These are phyloP conservation scores for Trichomycterus rosablanca DNA, from an alignment of 2,113 vertebrate species.

Conservation along the genomic window DNA sequence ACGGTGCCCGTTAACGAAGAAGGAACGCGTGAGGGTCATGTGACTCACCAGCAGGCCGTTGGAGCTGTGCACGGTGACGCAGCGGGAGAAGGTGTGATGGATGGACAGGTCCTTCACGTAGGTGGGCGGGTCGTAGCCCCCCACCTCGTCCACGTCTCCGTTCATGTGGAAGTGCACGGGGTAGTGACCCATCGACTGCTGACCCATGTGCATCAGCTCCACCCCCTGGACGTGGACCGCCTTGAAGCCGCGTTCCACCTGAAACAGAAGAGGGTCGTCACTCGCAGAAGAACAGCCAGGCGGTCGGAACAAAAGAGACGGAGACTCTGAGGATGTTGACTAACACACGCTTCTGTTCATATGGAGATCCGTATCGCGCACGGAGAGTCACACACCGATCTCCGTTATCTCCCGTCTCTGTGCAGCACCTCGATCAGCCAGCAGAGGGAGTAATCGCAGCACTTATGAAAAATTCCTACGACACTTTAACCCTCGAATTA, in stretches of 20 bases:
- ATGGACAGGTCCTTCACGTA: slow-evolving; percentile 82
- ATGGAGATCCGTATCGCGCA: no score
- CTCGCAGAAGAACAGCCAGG: no score
- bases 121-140: slow-evolving; percentile 83
- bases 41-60: slow-evolving; percentile 96
- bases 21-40: no score
- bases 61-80: slow-evolving; percentile 86
- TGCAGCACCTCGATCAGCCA: no score
- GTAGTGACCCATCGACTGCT: slow-evolving; percentile 94
- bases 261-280: slow-evolving; percentile 26
- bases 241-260: slow-evolving; percentile 83
- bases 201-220: slow-evolving; percentile 90
- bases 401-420: no score
- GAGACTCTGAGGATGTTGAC: no score
- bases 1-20: no score
- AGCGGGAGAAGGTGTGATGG: slow-evolving; percentile 92
- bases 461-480: no score
- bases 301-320: no score
- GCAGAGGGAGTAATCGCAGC: no score
- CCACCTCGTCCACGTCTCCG: slow-evolving; percentile 83
- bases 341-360: background rate
- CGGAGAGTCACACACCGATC: no score
- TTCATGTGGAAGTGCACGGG: slow-evolving; percentile 94
- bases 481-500: no score
- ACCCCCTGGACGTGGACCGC: slow-evolving; percentile 83